These are phyloP conservation scores for Drosophila differens DNA, from an alignment of 2,888 invertebrate genomes.

Conservation along the genomic window DNA sequence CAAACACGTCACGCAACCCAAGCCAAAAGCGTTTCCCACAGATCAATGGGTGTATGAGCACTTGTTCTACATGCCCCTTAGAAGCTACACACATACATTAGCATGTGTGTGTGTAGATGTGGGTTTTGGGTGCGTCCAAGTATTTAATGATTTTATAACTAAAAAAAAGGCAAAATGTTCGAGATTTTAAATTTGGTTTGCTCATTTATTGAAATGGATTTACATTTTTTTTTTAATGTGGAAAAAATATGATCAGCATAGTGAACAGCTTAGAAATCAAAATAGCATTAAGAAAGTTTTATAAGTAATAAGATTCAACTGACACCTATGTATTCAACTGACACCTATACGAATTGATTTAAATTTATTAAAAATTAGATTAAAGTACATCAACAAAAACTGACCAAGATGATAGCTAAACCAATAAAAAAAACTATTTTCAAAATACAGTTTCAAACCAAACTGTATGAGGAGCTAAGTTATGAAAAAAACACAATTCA, in stretches of 20 bases:
- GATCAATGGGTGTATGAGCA: constrained; percentile 39
- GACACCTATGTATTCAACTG: too few relatives aligned
- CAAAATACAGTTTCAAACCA: neutral
- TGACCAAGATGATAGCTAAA: neutral
- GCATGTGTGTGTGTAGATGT: neutral
- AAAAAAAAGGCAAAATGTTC: neutral
- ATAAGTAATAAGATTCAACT: neutral
- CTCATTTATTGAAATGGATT: neutral
- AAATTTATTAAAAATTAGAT: neutral
- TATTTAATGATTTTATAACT: neutral
- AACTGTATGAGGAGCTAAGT: neutral
- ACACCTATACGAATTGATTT: neutral
- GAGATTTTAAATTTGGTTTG: neutral
- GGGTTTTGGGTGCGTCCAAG: neutral
- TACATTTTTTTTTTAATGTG: neutral
- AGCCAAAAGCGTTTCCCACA: constrained; percentile 14
- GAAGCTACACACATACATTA: neutral
- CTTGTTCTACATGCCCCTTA: constrained; percentile 1
- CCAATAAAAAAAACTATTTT: neutral
- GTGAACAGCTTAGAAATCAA: neutral
- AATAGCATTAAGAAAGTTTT: neutral
- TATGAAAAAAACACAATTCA: neutral
- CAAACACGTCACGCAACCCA: constrained; percentile 49
- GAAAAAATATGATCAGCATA: neutral
- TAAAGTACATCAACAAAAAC: neutral